Percentiles rank a stretch among this genome's conserved stretches.
Conservation (phyloP, 2,113 vertebrate species). For the Eonycteris spelaea region DNA sequence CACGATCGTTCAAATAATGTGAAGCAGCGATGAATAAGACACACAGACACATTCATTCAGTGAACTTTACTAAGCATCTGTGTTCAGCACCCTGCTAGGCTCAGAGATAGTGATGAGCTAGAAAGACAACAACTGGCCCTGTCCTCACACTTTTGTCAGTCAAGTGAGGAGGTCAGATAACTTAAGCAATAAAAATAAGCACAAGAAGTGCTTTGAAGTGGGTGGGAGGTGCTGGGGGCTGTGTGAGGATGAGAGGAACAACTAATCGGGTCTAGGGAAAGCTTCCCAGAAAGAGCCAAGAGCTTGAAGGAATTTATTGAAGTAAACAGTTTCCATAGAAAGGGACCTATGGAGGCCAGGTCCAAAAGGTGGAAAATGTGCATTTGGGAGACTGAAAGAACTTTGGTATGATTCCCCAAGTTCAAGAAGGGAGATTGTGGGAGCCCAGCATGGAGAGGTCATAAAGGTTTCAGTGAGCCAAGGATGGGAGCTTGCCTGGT, state of each 20-base stretch:
- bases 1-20: not conserved
- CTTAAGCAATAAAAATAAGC: not conserved
- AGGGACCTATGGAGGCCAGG: not conserved
- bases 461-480: not conserved
- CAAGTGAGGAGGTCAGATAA: not conserved
- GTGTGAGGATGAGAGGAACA: not conserved
- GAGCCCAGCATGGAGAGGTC: not conserved
- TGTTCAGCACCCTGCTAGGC: not conserved
- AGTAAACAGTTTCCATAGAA: not conserved
- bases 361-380: not conserved
- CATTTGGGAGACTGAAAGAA: not conserved
- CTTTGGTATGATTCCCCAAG: not conserved
- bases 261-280: not conserved
- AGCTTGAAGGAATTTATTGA: not conserved
- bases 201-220: not conserved
- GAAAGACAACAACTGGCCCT: not conserved
- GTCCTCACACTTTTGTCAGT: not conserved
- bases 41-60: not conserved
- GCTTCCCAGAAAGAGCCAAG: not conserved
- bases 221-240: not conserved
- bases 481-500: not conserved
- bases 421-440: not conserved
- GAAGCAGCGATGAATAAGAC: not conserved
- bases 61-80: not conserved
- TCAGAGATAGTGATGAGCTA: constrained; percentile 9